phyloP scores from a whole-genome alignment of 2,797 vertebrate species.

The Geotrypetes seraphini region DNA sequence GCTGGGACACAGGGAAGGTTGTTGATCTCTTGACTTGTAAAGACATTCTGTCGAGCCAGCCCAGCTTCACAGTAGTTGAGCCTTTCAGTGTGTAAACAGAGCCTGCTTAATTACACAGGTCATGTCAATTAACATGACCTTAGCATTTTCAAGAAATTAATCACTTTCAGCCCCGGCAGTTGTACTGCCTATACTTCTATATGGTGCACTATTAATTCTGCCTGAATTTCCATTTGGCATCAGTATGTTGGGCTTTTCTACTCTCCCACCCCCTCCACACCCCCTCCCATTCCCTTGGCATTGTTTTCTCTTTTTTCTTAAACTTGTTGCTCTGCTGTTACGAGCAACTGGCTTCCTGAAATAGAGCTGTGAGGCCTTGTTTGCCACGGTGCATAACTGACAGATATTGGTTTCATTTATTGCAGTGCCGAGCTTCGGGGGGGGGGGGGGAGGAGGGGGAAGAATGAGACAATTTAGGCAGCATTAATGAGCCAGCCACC shows the following conservation, averaged over 20 bases:
- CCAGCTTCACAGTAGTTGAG: slow-evolving; percentile 46
- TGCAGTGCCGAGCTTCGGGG: neutral
- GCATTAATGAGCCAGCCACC: slow-evolving; percentile 3
- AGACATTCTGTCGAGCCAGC: slow-evolving; percentile 60
- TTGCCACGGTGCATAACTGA: too few species aligned
- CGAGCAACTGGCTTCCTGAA: slow-evolving; percentile 20
- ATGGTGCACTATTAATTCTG: slow-evolving; percentile 31
- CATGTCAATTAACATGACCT: slow-evolving; percentile 67
- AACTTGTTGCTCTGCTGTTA: slow-evolving; percentile 10
- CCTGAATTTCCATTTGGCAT: too few species aligned
- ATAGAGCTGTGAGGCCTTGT: neutral
- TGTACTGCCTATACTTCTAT: slow-evolving; percentile 30
- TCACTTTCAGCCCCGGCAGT: slow-evolving; percentile 43
- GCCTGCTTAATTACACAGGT: slow-evolving; percentile 69
- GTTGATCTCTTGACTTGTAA: slow-evolving; percentile 64
- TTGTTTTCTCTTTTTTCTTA: slow-evolving; percentile 21
- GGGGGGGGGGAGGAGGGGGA: slow-evolving; percentile 1
- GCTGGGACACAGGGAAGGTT: slow-evolving; percentile 54
- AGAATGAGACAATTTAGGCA: slow-evolving; percentile 1
- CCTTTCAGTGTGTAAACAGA: slow-evolving; percentile 58
- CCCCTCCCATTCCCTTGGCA: slow-evolving; percentile 18
- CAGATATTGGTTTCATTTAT: slow-evolving; percentile 15
- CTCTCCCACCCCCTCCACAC: too few species aligned
- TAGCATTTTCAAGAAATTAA: slow-evolving; percentile 65
- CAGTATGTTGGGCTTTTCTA: too few species aligned